Evolutionary conservation across 1,140 invertebrate genomes (phyloP).

Genomic region (Dinoponera quadriceps): DNA sequence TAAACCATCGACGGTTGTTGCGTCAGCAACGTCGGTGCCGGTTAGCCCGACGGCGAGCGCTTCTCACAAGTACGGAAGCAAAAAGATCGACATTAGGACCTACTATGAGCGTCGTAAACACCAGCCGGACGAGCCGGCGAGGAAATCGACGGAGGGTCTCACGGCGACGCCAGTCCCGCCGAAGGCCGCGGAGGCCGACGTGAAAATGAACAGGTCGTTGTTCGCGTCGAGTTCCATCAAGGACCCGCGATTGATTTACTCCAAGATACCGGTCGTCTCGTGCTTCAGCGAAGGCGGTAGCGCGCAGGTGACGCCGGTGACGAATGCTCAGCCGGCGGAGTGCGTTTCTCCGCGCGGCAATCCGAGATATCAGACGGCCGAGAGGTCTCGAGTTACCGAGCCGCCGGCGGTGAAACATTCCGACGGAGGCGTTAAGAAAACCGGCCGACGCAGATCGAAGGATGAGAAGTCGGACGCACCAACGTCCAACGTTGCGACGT

Average conservation of each 20-base stretch:
- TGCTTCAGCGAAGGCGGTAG: background rate
- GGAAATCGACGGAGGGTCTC: slow-evolving; percentile 3
- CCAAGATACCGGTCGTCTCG: background rate
- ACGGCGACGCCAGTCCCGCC: no score
- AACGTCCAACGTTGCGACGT: background rate
- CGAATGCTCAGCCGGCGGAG: background rate
- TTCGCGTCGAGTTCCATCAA: background rate
- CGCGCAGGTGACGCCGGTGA: background rate
- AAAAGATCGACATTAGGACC: slow-evolving; percentile 81
- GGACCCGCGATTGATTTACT: slow-evolving; percentile 18
- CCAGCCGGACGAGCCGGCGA: slow-evolving; percentile 62
- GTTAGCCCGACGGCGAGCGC: background rate
- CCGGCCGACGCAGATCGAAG: background rate
- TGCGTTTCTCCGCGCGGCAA: no score
- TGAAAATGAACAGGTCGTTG: background rate
- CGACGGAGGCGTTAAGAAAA: background rate
- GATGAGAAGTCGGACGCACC: background rate
- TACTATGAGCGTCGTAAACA: slow-evolving; percentile 80
- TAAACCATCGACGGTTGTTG: background rate
- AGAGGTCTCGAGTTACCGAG: background rate
- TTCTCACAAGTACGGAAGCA: slow-evolving; percentile 43
- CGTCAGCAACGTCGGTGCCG: background rate
- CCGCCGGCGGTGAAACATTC: background rate
- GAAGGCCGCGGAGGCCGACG: background rate
- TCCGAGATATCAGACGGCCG: background rate